These are phyloP conservation scores for Leucophenga varia DNA, from an alignment of 1,140 invertebrate genomes.

Conservation along the genomic window DNA sequence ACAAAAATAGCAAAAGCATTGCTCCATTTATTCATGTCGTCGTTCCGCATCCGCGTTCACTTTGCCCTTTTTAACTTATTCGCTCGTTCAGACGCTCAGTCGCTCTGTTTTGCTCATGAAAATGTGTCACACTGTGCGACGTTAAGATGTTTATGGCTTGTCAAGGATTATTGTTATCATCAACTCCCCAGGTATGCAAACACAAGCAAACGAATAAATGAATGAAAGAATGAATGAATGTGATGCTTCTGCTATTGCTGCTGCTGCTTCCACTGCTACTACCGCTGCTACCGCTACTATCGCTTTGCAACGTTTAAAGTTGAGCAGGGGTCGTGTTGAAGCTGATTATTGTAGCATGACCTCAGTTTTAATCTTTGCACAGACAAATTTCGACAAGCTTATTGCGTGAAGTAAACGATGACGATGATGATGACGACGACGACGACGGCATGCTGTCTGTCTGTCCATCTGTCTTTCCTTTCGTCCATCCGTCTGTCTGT, in stretches of 20 bases:
- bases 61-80: too few relatives aligned
- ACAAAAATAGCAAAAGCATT: too few relatives aligned
- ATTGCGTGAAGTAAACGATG: too few relatives aligned
- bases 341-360: constrained; percentile 6
- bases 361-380: constrained; percentile 35
- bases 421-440: too few relatives aligned
- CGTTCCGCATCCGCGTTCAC: too few relatives aligned
- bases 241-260: constrained; percentile 17
- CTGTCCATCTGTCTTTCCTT: too few relatives aligned
- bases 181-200: constrained; percentile 49
- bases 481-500: too few relatives aligned
- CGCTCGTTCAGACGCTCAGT: too few relatives aligned
- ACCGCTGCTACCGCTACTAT: constrained; percentile 4
- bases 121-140: constrained; percentile 11
- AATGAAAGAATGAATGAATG: constrained; percentile 14
- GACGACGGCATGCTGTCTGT: too few relatives aligned
- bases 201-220: constrained; percentile 31
- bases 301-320: constrained; percentile 17
- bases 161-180: constrained; percentile 54
- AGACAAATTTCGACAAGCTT: too few relatives aligned
- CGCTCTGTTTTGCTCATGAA: too few relatives aligned
- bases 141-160: constrained; percentile 54
- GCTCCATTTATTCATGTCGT: too few relatives aligned
- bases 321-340: neutral
- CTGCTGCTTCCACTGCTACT: neutral